Evolutionary conservation across 1,140 invertebrate species (phyloP).

Genomic region (Phthorimaea operculella): DNA sequence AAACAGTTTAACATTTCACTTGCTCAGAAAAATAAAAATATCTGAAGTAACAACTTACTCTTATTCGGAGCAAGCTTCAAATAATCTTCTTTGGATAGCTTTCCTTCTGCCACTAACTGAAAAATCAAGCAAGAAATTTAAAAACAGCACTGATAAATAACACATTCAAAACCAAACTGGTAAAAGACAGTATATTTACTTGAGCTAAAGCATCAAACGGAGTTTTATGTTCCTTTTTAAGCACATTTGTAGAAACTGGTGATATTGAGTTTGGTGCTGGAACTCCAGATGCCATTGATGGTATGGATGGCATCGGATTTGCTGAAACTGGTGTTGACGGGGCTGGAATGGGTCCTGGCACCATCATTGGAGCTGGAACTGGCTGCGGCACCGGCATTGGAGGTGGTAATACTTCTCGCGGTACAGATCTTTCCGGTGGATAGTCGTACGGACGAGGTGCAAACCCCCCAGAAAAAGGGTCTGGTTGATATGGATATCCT

Average conservation of each 20-base stretch:
- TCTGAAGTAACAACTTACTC: constrained; percentile 27
- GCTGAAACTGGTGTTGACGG: background rate
- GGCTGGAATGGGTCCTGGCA: constrained; percentile 7
- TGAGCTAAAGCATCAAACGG: constrained; percentile 50
- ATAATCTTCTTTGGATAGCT: constrained; percentile 56
- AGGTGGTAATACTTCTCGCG: background rate
- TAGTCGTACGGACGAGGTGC: constrained; percentile 2
- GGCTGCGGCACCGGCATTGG: constrained; percentile 28
- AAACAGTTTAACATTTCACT: background rate
- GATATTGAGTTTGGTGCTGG: constrained; percentile 11
- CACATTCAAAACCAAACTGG: background rate
- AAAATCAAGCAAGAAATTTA: constrained; percentile 26
- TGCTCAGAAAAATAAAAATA: background rate
- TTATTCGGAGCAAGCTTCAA: constrained; percentile 56
- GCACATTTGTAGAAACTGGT: constrained; percentile 17
- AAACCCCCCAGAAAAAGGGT: constrained; percentile 19
- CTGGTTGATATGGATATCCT: constrained; percentile 33
- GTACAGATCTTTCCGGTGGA: background rate
- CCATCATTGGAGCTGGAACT: constrained; percentile 25
- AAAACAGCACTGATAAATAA: constrained; percentile 12
- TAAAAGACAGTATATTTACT: constrained; percentile 38
- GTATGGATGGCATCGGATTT: no score
- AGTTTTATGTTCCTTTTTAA: background rate
- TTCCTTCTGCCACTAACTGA: constrained; percentile 59
- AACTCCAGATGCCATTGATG: background rate